Evolutionary conservation across 2,113 vertebrate species (phyloP), one percentile per base, ranked within the genome.

Genomic region (Dicentrarchus labrax): DNA sequence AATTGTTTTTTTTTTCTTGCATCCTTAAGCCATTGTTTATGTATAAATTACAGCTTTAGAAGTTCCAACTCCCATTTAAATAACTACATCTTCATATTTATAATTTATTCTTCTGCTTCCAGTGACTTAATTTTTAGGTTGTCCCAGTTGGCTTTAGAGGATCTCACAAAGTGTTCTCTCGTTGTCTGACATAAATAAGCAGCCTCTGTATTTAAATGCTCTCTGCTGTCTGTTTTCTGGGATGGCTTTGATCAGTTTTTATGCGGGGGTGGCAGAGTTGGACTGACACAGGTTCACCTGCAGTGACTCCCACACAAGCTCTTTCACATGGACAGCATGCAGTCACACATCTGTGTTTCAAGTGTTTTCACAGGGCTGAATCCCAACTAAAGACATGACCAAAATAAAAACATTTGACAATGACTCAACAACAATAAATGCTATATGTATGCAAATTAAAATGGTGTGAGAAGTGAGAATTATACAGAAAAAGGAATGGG

Each of bases 231-330:
- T 80, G 47, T 41, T 66, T 65, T 73, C 54, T 21, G 13, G 38
- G 64, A 56, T 66, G 62, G 38, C 78, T 88, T 84, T 84, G 83
- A 88, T 87, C 76, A 78, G 45, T 66, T 73, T 69, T 65, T 61
- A 2, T 85, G 81, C 51, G 41, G 81, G 73, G 86, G 83, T 72
- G 83, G 74, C 64, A 48, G 13, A 50, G 72, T 80, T 73, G 41
- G 71, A 74, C 84, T 50, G 59, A 64, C 72, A 56, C 50, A 54
- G 72, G 62, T 73, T 84, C 57, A 88, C 80, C 82, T 80, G 48
- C 82, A 60, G 70, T 30, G 62, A 70, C 71, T 82, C 66, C 70
- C 47, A 82, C 78, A 82, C 75, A 17, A 66, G 70, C 80, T 56
- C 70, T 54, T 60, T 53, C 17, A 64, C 45, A 17, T 2, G 38